Conservation (phyloP, 1,140 invertebrate species). For the Papilio aristodemus region DNA sequence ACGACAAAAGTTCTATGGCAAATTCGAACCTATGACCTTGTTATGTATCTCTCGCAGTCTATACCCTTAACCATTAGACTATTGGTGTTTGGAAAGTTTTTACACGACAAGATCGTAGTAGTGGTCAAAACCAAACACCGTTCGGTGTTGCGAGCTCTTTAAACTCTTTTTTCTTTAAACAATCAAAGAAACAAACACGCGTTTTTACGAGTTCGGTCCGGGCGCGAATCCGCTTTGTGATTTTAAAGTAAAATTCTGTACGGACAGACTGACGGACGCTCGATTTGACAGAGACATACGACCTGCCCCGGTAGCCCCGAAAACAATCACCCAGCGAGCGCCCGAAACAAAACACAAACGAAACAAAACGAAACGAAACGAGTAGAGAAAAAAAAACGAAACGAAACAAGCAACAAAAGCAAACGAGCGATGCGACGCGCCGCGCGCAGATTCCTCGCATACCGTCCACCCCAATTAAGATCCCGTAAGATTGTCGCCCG, state of each 20-base stretch:
- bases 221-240: conserved; percentile 47
- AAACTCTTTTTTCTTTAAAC: conserved; percentile 35
- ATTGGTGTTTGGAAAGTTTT: too few relatives aligned
- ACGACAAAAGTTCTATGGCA: too few relatives aligned
- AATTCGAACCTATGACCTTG: too few relatives aligned
- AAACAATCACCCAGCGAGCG: conserved; percentile 47
- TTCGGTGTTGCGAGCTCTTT: conserved; percentile 20
- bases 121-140: conserved; percentile 34
- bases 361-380: conserved; percentile 39
- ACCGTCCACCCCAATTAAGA: conserved; percentile 67
- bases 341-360: conserved; percentile 43
- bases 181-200: conserved; percentile 43
- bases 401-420: conserved; percentile 39
- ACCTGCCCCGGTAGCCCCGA: conserved; percentile 36
- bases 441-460: conserved; percentile 59
- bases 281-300: conserved; percentile 58
- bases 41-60: too few relatives aligned
- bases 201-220: conserved; percentile 45
- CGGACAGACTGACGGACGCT: conserved; percentile 58
- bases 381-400: conserved; percentile 33
- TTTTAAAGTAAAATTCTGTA: conserved; percentile 63
- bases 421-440: conserved; percentile 29
- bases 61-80: too few relatives aligned
- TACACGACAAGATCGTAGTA: conserved; percentile 21
- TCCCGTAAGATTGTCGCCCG: conserved; percentile 62